Conservation (phyloP, 1,140 invertebrate species). For the Eumeta japonica region DNA sequence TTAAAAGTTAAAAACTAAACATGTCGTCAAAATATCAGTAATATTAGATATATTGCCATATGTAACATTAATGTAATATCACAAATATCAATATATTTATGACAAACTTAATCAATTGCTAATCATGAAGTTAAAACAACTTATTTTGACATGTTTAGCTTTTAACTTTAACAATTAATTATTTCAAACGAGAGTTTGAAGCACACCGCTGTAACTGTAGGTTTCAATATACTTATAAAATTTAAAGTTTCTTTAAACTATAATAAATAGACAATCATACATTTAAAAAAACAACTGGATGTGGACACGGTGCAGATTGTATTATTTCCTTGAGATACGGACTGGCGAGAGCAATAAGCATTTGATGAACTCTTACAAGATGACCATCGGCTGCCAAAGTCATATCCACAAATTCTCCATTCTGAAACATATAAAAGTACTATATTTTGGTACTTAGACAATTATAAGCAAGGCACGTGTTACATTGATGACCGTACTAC, state of each 20-base stretch:
- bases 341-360: constrained; percentile 73
- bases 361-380: constrained; percentile 73
- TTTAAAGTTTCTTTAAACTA: no score
- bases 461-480: background rate
- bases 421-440: constrained; percentile 47
- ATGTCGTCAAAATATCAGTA: background rate
- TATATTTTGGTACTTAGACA: constrained; percentile 2
- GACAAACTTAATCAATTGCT: background rate
- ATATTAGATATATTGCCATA: no score
- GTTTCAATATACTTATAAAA: background rate
- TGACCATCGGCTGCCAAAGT: constrained; percentile 77
- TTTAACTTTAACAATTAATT: no score
- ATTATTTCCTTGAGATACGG: constrained; percentile 76
- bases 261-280: constrained; percentile 24
- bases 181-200: no score
- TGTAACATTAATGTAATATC: no score
- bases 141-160: no score
- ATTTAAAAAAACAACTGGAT: constrained; percentile 72
- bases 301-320: constrained; percentile 73
- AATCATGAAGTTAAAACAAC: no score
- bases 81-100: no score
- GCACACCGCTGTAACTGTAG: constrained; percentile 1
- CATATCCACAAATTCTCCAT: constrained; percentile 74
- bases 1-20: no score
- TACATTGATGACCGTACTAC: background rate